Evolutionary conservation across 92 coral and sea anemone genomes (phyloP), one percentile per base, ranked within the genome.

Genomic region (Scolanthus callimorphus): DNA sequence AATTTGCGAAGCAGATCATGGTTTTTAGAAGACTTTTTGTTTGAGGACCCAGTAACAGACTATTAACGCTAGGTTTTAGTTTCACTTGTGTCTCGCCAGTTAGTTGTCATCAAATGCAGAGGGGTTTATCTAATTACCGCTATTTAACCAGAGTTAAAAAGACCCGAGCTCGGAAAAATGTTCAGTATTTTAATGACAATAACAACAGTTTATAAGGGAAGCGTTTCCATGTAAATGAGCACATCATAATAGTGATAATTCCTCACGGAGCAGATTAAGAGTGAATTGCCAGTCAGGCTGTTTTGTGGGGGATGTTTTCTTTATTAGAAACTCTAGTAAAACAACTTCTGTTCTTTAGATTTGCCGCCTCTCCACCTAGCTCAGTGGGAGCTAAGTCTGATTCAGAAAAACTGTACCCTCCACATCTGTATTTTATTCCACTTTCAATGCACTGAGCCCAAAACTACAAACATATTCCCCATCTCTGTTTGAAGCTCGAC

Each of bases 51-150:
- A n/a, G n/a, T n/a, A n/a, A n/a, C n/a, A n/a, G n/a, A 22, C 70
- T 63, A 59, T 63, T 54, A 67, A 68, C 74, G 56, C 65, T 21
- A 50, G 38, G 46, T 43, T 68, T 68, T 31, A n/a, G 62, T 68
- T 68, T 68, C 74, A 41, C 44, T 68, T 68, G 63, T n/a, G 49
- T 47, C 73, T 31, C 74, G 58, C 58, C 74, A 64, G 52, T 60
- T 49, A 61, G 25, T 59, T 37, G 56, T 68, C 58, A 68, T 44
- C 74, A 57, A 50, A 47, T 57, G 31, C 47, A 30, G 74, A 34
- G 29, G 48, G 27, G 8, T 46, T 46, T 4, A 10, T 6, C 23
- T 46, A 46, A 46, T 46, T 10, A 11, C 23, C 11, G 4, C 11
- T 46, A 21, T 46, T 46, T 46, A 46, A 21, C 19, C 22, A 11